Evolutionary conservation across 2,113 vertebrate genomes (phyloP).

Genomic region (Camelus bactrianus): DNA sequence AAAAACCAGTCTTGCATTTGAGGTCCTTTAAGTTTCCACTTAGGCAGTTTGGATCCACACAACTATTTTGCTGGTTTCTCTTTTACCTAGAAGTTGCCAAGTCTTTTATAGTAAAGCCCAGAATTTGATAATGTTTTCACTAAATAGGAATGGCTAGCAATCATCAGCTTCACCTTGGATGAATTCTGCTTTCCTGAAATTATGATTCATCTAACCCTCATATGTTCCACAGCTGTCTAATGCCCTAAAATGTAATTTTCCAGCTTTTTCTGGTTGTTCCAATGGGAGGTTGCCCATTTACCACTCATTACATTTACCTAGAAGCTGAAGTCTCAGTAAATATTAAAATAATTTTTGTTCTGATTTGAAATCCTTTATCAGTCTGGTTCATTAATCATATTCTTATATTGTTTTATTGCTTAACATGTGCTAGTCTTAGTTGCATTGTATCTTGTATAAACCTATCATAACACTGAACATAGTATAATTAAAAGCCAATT

Average conservation of each 20-base stretch:
- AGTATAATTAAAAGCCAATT: constrained; percentile 66
- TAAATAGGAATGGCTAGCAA: neutral
- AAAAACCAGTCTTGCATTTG: neutral
- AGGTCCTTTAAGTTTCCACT: neutral
- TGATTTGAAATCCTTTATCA: constrained; percentile 33
- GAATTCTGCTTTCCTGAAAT: constrained; percentile 12
- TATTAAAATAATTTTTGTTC: constrained; percentile 36
- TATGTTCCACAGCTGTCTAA: neutral
- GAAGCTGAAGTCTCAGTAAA: constrained; percentile 1
- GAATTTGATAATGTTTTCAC: neutral
- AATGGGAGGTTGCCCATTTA: neutral
- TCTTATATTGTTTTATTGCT: constrained; percentile 21
- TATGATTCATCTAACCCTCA: neutral
- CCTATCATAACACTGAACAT: neutral
- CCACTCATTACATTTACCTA: neutral
- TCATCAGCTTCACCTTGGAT: neutral
- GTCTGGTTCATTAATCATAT: constrained; percentile 39
- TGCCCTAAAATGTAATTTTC: neutral
- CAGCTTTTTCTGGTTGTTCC: constrained; percentile 1
- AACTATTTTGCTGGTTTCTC: neutral
- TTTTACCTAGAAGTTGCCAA: neutral
- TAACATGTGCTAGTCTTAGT: constrained; percentile 57
- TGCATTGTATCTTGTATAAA: constrained; percentile 42
- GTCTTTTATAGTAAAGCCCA: neutral
- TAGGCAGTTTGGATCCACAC: neutral